Base-by-base conservation (phyloP, 2,888 invertebrate species). In the Cryptus armator region DNA sequence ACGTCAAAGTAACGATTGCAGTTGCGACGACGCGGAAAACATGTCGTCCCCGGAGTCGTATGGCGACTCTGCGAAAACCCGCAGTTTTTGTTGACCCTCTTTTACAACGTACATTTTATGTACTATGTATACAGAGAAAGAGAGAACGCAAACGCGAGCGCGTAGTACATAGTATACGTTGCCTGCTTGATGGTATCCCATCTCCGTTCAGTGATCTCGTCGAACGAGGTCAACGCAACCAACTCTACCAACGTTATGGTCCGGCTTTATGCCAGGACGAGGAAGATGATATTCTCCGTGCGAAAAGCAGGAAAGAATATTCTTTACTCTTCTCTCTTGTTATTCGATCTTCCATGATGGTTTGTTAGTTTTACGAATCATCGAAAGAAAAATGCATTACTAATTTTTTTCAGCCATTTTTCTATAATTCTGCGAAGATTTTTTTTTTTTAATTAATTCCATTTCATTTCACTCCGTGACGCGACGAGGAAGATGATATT, bases 161-260 rank as follows among this genome's bases (percentile, higher is more conserved):
- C 37, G 64, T 51, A 75, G 59, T 59, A 72, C 19, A 59, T 59
- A 72, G 43, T 72, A 24, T 64, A 51, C 44, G 16, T 32, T 32
- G 59, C 44, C 10, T 53, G 68, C 53, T 68, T 14, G 53, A 68
- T 59, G 59, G 77, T 77, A 56, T 77, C 77, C 67, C 68, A 77
- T 77, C 56, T 68, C 24, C 67, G 67, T 77, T 59, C 68, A 43
- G 51, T 66, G 64, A 44, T 76, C 53, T 43, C 66, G 37, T 59
- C 32, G 68, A 77, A 77, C 77, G 56, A 43, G 67, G 56, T 44
- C 67, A 56, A 75, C 48, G 48, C 32, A n/a, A 37, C 16, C 43
- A 37, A 64, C 64, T 37, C 64, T 37, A 16, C 64, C 37, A 66
- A 77, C 77, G 66, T n/a, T 46, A 44, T 46, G 53, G 43, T 44